These are phyloP conservation scores for Syncerus caffer DNA, from an alignment of 2,797 vertebrate genomes.

Conservation along the genomic window DNA sequence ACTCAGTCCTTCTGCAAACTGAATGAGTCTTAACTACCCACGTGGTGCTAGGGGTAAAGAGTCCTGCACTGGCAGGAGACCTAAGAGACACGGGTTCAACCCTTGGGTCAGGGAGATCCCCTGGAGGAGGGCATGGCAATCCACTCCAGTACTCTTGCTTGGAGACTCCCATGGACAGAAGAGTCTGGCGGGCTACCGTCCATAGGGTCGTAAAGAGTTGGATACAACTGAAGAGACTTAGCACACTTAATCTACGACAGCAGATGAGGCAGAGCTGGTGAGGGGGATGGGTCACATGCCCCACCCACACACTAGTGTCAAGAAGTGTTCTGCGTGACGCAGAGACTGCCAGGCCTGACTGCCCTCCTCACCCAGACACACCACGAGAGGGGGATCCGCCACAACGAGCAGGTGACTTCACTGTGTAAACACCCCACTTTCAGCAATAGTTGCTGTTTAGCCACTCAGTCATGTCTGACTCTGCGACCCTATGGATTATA, in stretches of 20 bases:
- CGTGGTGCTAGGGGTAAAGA: background rate
- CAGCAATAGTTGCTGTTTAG: background rate
- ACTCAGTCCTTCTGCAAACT: background rate
- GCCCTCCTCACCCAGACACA: conserved; percentile 42
- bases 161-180: background rate
- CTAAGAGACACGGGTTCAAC: background rate
- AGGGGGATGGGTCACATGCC: background rate
- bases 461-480: background rate
- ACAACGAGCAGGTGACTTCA: background rate
- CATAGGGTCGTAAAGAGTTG: background rate
- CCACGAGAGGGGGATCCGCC: background rate
- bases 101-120: background rate
- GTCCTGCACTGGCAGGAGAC: background rate
- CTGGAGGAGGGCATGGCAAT: background rate
- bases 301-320: background rate
- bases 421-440: background rate
- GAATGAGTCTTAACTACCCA: background rate
- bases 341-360: background rate
- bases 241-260: background rate
- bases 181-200: background rate
- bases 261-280: background rate
- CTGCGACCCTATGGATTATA: background rate
- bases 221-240: background rate
- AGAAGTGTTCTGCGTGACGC: background rate
- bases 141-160: background rate